Percentiles rank a stretch among this genome's conserved stretches.
phyloP scores from a whole-genome alignment of 1,140 invertebrate genomes.

The Euborellia annulipes region DNA sequence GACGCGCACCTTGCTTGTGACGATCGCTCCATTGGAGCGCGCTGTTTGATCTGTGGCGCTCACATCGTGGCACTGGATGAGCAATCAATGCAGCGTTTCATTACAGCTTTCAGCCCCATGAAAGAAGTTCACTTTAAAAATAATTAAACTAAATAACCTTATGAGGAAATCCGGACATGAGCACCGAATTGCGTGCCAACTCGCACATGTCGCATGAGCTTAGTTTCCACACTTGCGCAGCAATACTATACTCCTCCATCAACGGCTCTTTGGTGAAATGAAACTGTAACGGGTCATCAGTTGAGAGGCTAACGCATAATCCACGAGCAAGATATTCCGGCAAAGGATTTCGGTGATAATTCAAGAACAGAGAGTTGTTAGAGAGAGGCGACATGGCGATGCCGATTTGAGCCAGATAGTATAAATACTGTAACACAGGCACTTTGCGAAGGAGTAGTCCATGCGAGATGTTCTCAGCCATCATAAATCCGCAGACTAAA shows the following conservation, averaged over 20 bases:
- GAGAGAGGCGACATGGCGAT: slow-evolving; percentile 99
- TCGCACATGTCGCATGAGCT: slow-evolving; percentile 99
- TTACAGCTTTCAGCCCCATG: too few species aligned
- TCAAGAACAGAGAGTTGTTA: slow-evolving; percentile 97
- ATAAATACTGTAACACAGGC: slow-evolving; percentile 96
- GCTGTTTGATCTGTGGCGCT: too few species aligned
- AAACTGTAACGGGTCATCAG: slow-evolving; percentile 97
- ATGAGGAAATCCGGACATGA: slow-evolving; percentile 96
- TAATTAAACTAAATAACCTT: too few species aligned
- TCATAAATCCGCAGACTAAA: slow-evolving; percentile 88
- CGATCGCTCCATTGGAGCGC: too few species aligned
- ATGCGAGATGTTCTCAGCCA: slow-evolving; percentile 98
- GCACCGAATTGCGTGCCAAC: slow-evolving; percentile 86
- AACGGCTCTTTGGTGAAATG: slow-evolving; percentile 99
- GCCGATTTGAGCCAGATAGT: slow-evolving; percentile 93
- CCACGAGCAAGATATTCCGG: slow-evolving; percentile 94
- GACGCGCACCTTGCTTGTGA: too few species aligned
- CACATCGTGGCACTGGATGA: too few species aligned
- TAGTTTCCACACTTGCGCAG: slow-evolving; percentile 96
- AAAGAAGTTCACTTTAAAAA: too few species aligned
- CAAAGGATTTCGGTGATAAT: slow-evolving; percentile 96
- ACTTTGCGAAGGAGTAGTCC: slow-evolving; percentile 90
- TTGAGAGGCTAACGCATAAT: slow-evolving; percentile 85
- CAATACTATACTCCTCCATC: slow-evolving; percentile 99
- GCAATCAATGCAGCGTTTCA: too few species aligned